These are phyloP conservation scores for Astropecten irregularis DNA, from an alignment of 53 echinoderm and acorn worm genomes.

Conservation along the genomic window DNA sequence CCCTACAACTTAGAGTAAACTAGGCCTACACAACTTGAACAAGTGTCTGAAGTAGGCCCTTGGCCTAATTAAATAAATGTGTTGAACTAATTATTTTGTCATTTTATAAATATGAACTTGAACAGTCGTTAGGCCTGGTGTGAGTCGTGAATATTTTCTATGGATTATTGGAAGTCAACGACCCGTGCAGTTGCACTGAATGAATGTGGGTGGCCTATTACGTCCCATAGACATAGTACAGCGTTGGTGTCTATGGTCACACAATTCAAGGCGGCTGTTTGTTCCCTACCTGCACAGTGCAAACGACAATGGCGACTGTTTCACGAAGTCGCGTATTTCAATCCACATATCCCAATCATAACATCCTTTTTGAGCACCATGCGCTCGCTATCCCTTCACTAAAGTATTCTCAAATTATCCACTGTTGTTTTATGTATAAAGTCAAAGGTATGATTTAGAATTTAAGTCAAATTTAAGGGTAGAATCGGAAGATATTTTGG, in stretches of 20 bases:
- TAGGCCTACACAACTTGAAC: no score
- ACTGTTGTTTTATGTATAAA: neutral
- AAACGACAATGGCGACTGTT: conserved; percentile 44
- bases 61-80: no score
- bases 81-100: no score
- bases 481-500: neutral
- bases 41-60: no score
- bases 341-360: neutral
- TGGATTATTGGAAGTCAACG: conserved; percentile 17
- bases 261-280: conserved; percentile 40
- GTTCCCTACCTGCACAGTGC: neutral
- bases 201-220: neutral
- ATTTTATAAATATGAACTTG: no score
- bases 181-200: conserved; percentile 23
- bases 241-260: no score
- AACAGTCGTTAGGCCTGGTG: neutral
- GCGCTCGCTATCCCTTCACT: neutral
- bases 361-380: neutral
- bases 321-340: conserved; percentile 5
- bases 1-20: no score
- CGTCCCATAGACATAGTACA: no score
- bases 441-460: neutral
- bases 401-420: neutral
- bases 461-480: neutral
- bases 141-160: no score